These are phyloP conservation scores for Hyaena hyaena DNA, from an alignment of 2,113 vertebrate genomes.

Conservation along the genomic window DNA sequence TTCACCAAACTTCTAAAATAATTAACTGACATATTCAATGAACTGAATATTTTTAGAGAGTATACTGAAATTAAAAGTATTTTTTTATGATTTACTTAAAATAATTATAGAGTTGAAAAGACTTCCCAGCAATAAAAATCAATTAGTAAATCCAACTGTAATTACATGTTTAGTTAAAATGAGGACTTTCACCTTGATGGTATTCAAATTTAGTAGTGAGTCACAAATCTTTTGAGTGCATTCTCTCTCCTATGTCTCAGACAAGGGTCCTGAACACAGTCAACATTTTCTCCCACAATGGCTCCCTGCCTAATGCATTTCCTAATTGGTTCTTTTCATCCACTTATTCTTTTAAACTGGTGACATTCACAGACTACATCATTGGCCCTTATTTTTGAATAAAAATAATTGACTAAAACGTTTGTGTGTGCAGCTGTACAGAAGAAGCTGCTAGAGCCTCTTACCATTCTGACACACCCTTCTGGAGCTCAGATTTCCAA, in stretches of 20 bases:
- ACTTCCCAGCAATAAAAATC: background rate
- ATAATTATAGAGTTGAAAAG: background rate
- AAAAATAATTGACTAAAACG: background rate
- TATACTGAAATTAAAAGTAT: background rate
- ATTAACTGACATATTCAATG: background rate
- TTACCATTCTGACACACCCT: background rate
- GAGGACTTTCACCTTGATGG: background rate
- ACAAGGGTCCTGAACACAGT: background rate
- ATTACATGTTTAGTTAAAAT: background rate
- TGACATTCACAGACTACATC: background rate
- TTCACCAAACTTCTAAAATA: background rate
- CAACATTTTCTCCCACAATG: background rate
- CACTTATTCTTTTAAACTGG: background rate
- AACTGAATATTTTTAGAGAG: background rate
- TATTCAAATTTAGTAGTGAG: background rate
- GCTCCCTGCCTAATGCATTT: background rate
- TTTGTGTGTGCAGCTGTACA: background rate
- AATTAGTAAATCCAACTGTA: background rate
- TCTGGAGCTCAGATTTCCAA: background rate
- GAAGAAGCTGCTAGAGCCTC: background rate
- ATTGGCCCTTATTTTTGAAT: background rate
- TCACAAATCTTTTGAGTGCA: background rate
- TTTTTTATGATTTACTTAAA: background rate
- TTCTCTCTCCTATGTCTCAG: background rate
- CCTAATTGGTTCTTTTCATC: background rate